phyloP scores from a whole-genome alignment of 2,797 vertebrate species.

The Salarias fasciatus region DNA sequence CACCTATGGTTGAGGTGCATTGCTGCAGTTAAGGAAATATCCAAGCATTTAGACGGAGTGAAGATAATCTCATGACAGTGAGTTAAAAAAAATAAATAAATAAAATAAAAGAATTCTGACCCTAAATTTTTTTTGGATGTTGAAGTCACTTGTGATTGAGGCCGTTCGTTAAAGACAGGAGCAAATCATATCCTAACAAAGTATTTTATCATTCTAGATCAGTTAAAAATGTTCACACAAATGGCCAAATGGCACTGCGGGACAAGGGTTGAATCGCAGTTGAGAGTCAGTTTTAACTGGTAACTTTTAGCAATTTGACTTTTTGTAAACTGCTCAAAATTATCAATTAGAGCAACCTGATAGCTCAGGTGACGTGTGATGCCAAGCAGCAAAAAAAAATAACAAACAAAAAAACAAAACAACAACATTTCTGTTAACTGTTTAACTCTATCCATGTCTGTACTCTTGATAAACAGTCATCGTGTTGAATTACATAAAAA shows the following conservation, averaged over 20 bases:
- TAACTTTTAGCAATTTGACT: conserved; percentile 4
- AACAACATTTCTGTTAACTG: too few relatives aligned
- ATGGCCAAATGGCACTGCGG: conserved; percentile 17
- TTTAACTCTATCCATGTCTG: too few relatives aligned
- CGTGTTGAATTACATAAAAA: too few relatives aligned
- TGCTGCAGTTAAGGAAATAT: too few relatives aligned
- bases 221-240: conserved; percentile 35
- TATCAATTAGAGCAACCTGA: not conserved
- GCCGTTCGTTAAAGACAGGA: conserved; percentile 10
- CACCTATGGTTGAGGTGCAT: too few relatives aligned
- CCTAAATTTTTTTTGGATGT: conserved; percentile 1
- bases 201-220: conserved; percentile 26
- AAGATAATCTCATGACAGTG: too few relatives aligned
- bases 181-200: conserved; percentile 24
- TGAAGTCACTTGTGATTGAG: conserved; percentile 4
- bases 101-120: too few relatives aligned
- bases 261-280: not conserved
- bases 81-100: too few relatives aligned
- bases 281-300: conserved; percentile 5
- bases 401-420: too few relatives aligned
- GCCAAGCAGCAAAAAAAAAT: too few relatives aligned
- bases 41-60: too few relatives aligned
- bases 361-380: not conserved
- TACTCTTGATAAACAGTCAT: too few relatives aligned
- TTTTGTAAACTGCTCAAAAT: not conserved